Evolutionary conservation across 2,113 vertebrate species (phyloP).

Genomic region (Gyps fulvus): DNA sequence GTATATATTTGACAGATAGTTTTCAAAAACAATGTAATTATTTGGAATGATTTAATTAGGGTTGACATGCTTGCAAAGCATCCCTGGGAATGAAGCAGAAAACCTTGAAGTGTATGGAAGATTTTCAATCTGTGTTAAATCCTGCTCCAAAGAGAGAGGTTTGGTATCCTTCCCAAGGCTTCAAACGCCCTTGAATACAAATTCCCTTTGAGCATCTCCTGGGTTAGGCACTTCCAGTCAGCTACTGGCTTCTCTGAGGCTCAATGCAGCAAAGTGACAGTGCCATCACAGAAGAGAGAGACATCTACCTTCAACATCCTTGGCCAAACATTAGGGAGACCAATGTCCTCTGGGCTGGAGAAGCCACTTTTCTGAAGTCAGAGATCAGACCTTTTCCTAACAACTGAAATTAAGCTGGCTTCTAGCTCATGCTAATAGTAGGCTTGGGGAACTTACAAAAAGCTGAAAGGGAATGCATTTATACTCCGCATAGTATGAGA

Average conservation of each 20-base stretch:
- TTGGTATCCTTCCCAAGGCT: slow-evolving; percentile 32
- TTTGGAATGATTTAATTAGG: slow-evolving; percentile 43
- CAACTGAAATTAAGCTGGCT: background rate
- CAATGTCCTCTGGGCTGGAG: background rate
- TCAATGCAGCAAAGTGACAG: background rate
- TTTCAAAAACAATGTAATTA: slow-evolving; percentile 20
- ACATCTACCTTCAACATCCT: background rate
- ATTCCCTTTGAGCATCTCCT: background rate
- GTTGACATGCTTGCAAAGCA: slow-evolving; percentile 24
- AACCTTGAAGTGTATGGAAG: background rate
- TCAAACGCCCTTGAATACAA: slow-evolving; percentile 22
- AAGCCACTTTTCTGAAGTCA: background rate
- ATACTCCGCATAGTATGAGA: background rate
- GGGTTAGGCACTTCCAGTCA: background rate
- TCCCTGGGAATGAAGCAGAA: slow-evolving; percentile 24
- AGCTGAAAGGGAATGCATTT: background rate
- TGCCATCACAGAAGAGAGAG: background rate
- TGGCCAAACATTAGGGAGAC: background rate
- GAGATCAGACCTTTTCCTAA: background rate
- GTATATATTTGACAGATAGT: background rate
- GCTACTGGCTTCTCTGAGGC: background rate
- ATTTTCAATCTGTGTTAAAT: slow-evolving; percentile 29
- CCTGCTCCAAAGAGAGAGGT: background rate
- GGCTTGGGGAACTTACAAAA: background rate
- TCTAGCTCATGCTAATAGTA: background rate